Conservation (phyloP, 2,797 vertebrate genomes). For the Cossypha dichroa region DNA sequence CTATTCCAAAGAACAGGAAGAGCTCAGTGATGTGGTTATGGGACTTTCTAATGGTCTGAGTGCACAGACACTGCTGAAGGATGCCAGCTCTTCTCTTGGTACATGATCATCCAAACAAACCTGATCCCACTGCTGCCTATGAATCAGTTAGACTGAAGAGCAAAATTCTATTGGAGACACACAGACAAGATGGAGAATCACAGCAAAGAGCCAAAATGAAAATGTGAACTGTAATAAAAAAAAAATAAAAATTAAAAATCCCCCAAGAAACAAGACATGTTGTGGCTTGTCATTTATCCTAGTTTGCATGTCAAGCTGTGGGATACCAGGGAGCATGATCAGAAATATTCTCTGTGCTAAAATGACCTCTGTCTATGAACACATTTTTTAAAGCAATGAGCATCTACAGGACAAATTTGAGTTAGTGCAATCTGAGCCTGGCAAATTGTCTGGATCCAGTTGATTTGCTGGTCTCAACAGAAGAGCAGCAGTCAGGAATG, state of each 20-base stretch:
- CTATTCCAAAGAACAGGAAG: background rate
- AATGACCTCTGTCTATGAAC: background rate
- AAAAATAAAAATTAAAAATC: rapidly evolving
- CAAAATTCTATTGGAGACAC: background rate
- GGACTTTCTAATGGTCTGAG: background rate
- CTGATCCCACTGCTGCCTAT: background rate
- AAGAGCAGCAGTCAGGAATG: background rate
- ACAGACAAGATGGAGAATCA: background rate
- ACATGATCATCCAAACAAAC: background rate
- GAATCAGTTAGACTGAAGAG: background rate
- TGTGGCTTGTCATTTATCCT: background rate
- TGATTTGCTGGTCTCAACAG: background rate
- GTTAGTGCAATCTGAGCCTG: background rate
- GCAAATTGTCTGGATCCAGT: background rate
- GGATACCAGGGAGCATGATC: background rate
- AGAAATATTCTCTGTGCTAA: background rate
- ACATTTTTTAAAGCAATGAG: background rate
- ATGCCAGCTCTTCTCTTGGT: background rate
- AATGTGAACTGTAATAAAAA: background rate
- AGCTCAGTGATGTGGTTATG: background rate
- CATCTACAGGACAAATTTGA: background rate
- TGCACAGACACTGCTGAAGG: rapidly evolving
- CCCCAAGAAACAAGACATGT: background rate
- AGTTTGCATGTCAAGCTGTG: background rate
- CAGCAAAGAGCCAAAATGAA: background rate